Percentiles rank a stretch among this genome's conserved stretches.
These are phyloP conservation scores for Melipona quadrifasciata DNA, from an alignment of 1,140 invertebrate species.

Conservation along the genomic window DNA sequence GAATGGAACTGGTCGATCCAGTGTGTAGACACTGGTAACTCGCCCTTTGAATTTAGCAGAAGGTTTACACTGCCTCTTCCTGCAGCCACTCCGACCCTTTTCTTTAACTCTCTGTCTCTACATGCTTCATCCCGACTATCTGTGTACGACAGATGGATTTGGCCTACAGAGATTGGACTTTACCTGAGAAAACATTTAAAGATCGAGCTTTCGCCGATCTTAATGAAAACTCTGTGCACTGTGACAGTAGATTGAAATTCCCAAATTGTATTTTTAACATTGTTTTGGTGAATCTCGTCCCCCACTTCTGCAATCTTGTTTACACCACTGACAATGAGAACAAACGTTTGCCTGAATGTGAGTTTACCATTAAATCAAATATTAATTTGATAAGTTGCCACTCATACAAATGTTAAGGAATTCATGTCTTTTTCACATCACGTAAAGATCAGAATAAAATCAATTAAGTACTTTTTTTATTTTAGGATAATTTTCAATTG, in stretches of 20 bases:
- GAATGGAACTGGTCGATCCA: constrained; percentile 51
- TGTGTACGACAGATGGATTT: not conserved
- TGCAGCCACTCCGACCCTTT: not conserved
- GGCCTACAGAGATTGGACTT: not conserved
- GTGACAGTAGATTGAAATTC: not conserved
- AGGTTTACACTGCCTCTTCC: constrained; percentile 34
- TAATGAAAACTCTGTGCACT: constrained; percentile 2
- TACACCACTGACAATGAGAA: no score
- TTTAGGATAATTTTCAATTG: no score
- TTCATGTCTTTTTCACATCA: no score
- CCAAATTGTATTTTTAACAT: not conserved
- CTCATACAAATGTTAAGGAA: no score
- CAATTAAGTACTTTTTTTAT: no score
- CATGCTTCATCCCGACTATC: not conserved
- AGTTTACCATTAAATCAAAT: no score
- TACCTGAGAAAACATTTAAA: not conserved
- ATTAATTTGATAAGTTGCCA: no score
- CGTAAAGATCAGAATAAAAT: no score
- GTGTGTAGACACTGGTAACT: constrained; percentile 58
- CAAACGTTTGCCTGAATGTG: no score
- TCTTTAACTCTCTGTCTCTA: constrained; percentile 12
- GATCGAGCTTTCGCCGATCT: not conserved
- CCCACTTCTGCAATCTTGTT: no score
- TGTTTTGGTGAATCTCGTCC: not conserved
- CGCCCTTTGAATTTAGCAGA: constrained; percentile 45